These are phyloP conservation scores for Columba livia DNA, from an alignment of 2,113 vertebrate species.

Conservation along the genomic window DNA sequence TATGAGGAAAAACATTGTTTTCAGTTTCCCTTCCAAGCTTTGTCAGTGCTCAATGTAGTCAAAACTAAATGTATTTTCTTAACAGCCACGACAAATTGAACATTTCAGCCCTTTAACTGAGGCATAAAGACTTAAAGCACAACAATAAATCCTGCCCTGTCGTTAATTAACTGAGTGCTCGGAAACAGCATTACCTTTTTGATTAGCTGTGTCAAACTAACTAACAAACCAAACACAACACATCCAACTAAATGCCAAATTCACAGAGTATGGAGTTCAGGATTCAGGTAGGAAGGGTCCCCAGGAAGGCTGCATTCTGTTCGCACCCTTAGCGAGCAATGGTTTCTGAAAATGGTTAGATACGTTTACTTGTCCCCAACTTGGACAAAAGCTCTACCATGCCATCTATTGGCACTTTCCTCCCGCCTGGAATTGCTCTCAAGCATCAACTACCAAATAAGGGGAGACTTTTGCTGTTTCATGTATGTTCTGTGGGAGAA, in stretches of 20 bases:
- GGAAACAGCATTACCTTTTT: neutral
- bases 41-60: neutral
- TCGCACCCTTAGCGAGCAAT: neutral
- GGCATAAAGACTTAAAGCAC: neutral
- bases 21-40: neutral
- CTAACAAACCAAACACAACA: neutral
- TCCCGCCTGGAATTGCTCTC: neutral
- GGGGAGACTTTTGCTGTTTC: neutral
- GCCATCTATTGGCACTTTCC: neutral
- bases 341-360: neutral
- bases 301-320: neutral
- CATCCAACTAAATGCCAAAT: neutral
- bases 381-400: neutral
- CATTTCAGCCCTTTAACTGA: neutral
- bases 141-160: neutral
- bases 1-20: neutral
- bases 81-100: neutral
- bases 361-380: neutral
- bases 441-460: neutral
- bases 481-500: accelerated
- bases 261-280: neutral
- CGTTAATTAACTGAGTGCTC: neutral
- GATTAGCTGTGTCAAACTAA: accelerated
- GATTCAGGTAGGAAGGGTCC: neutral
- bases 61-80: neutral